A percentile compares a stretch with the other conserved stretches of the same genome.
Evolutionary conservation across 2,113 vertebrate genomes (phyloP).

Genomic region (Callithrix jacchus): DNA sequence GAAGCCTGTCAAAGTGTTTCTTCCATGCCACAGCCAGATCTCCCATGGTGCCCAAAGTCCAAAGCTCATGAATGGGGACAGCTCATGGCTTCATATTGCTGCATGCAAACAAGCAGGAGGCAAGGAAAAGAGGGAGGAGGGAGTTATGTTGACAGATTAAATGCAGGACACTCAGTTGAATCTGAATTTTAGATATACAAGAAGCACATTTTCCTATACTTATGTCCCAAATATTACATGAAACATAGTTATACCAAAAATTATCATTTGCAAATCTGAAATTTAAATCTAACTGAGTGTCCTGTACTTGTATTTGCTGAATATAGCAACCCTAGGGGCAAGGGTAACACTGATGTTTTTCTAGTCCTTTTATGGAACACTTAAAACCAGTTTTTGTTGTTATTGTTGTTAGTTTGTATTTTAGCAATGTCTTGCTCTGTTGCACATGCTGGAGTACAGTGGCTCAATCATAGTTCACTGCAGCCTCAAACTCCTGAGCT

Average conservation of each 20-base stretch:
- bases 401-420: too few relatives aligned
- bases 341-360: neutral
- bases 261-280: neutral
- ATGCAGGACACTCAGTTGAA: neutral
- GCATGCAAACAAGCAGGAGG: neutral
- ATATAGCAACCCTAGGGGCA: neutral
- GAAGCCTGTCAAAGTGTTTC: neutral
- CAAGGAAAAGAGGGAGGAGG: neutral
- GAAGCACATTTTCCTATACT: neutral
- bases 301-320: neutral
- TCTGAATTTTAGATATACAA: neutral
- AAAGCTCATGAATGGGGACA: neutral
- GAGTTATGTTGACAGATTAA: neutral
- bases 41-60: neutral
- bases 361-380: neutral
- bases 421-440: too few relatives aligned
- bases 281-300: neutral
- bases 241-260: neutral
- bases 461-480: too few relatives aligned
- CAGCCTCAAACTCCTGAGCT: too few relatives aligned
- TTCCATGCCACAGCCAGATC: neutral
- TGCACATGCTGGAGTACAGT: too few relatives aligned
- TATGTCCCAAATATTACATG: neutral
- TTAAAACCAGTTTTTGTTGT: neutral
- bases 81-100: neutral